Evolutionary conservation across 1,140 invertebrate species (phyloP).

Genomic region (Drosophila trapezifrons): DNA sequence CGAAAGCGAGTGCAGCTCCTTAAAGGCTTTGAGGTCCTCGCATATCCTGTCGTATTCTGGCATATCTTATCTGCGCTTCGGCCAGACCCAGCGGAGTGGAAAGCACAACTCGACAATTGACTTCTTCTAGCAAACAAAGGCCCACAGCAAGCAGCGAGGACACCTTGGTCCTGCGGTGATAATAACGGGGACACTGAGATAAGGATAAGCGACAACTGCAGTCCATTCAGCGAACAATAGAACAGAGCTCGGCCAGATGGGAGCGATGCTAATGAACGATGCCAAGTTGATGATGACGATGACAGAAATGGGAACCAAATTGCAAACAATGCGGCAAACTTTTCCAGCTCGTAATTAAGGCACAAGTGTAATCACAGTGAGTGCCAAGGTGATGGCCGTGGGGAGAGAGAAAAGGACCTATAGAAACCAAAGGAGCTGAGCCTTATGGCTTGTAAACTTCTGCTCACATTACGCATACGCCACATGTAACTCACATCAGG

Average conservation of each 20-base stretch:
- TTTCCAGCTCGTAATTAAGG: constrained; percentile 32
- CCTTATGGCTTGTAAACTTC: constrained; percentile 3
- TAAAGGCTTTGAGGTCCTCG: constrained; percentile 15
- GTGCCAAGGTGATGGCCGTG: neutral
- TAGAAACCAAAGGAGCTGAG: neutral
- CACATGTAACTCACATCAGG: constrained; percentile 1
- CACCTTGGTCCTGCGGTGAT: constrained; percentile 36
- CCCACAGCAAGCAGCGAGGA: constrained; percentile 8
- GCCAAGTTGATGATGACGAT: constrained; percentile 15
- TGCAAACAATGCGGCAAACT: constrained; percentile 44
- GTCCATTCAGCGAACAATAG: constrained; percentile 59
- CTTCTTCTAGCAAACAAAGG: constrained; percentile 36
- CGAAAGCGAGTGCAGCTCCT: constrained; percentile 31
- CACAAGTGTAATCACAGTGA: constrained; percentile 10
- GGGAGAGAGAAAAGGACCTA: neutral
- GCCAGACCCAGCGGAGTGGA: constrained; percentile 23
- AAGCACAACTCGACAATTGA: constrained; percentile 43
- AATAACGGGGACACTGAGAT: constrained; percentile 36
- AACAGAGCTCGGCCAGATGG: constrained; percentile 23
- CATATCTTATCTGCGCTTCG: constrained; percentile 29
- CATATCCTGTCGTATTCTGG: constrained; percentile 2
- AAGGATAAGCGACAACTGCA: constrained; percentile 53
- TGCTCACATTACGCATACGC: constrained; percentile 39
- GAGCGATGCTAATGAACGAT: constrained; percentile 15
- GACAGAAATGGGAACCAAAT: constrained; percentile 38